Base-by-base conservation (phyloP, 2,797 vertebrate genomes). In the Champsocephalus gunnari region DNA sequence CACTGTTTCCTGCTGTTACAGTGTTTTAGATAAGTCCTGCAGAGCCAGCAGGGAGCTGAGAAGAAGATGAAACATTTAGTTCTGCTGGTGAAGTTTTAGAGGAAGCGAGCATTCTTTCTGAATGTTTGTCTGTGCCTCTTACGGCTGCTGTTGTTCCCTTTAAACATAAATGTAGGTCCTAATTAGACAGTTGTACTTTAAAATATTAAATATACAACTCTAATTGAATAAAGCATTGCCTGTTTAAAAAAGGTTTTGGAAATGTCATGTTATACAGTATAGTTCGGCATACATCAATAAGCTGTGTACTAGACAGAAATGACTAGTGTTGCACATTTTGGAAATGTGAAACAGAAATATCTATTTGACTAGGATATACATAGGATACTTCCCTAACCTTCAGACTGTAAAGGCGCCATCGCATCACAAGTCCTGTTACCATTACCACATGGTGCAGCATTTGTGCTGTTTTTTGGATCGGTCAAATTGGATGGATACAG, bases 21-120 rank as follows among this genome's bases (percentile, higher is more conserved):
- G 51, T 73, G 38, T 61, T 82, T 76, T 58, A 69, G 67, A 84
- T 79, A 77, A 73, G 65, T 73, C 57, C 73, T 64, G 57, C 48
- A 47, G 57, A 77, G 34, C 17, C 67, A 69, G 61, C 51, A 66
- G 48, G 55, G 66, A 68, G 43, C 70, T 58, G 9, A 19, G 50
- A 44, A 67, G 34, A 48, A 78, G 72, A 82, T 62, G 0, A 62
- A 75, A 69, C 49, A 48, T 66, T 69, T 34, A 59, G 59, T 62
- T 82, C 13, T 38, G 13, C 21, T 3, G 1, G 38, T 41, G 3
- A 19, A 51, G 61, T 61, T 74, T 72, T 28, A 6, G 3, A 64
- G 5, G 50, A 13, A 63, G 57, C 0, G 3, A 53, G 55, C 56
- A 59, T 56, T 70, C 9, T 14, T 8, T 60, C n/a, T 47, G 11